Base-by-base conservation (phyloP, 2,888 invertebrate genomes). In the Xylocampa areola region DNA sequence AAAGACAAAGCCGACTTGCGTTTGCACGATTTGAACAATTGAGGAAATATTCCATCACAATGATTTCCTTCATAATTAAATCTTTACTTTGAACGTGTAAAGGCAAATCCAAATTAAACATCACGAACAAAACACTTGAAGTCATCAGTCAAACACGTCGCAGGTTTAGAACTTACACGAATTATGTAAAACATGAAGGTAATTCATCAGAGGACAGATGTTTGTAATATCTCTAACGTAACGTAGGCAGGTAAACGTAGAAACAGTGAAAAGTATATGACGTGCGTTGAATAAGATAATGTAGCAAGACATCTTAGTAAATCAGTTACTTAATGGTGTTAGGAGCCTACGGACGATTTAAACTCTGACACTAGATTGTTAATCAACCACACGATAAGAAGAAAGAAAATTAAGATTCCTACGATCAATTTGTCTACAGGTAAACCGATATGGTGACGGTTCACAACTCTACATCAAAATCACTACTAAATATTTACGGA, bases 201-300 rank as follows among this genome's bases (percentile, higher is more conserved):
- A 69, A 78, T 79, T 73, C 64, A 62, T 65, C 51, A 65, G 49
- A 66, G 59, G 73, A 71, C 82, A 85, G 82, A 76, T 84, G 83
- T 77, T 60, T 48, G 8, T 49, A 68, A 67, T 21, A 36, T 25
- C 8, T 19, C 16, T 64, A 23, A 48, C 35, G 29, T 11, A 36
- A 8, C 10, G 41, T 19, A 27, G 8, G 11, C 25, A 13, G 5
- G 4, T 13, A 32, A 17, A 8, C 11, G 10, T 10, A 7, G 7
- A 10, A 5, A 8, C 13, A 17, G 30, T n/a, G n/a, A n/a, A n/a
- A n/a, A n/a, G n/a, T n/a, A n/a, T n/a, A 11, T 36, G 13, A 35
- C 39, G 39, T 35, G 61, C 32, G 35, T 35, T 21, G 44, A 52
- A 44, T 68, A 13, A 36, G 23, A 45, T 37, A n/a, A 13, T n/a